Evolutionary conservation across 1,140 invertebrate species (phyloP).

Genomic region (Kradibia gibbosae): DNA sequence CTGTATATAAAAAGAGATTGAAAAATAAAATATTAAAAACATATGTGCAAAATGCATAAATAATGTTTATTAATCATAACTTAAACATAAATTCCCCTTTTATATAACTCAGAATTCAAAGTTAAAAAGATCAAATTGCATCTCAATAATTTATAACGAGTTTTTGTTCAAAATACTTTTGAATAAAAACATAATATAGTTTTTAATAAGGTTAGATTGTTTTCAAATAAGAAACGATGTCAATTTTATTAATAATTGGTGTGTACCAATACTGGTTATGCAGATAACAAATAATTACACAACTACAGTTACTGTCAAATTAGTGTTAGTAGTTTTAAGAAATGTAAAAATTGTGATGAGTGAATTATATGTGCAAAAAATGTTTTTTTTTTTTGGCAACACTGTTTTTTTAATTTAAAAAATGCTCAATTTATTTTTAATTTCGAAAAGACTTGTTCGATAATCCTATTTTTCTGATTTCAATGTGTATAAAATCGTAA

Average conservation of each 20-base stretch:
- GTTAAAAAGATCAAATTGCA: background rate
- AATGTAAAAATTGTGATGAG: slow-evolving; percentile 27
- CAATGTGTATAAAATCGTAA: background rate
- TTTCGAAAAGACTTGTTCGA: slow-evolving; percentile 34
- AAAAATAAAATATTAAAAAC: too few species aligned
- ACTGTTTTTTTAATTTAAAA: slow-evolving; percentile 25
- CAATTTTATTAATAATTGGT: too few species aligned
- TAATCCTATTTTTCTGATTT: slow-evolving; percentile 29
- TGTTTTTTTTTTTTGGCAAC: slow-evolving; percentile 42
- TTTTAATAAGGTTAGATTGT: background rate
- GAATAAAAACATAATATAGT: background rate
- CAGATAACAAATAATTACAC: background rate
- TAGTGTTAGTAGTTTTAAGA: background rate
- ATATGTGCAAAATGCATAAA: too few species aligned
- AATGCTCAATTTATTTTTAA: background rate
- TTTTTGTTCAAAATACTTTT: background rate
- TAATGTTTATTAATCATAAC: too few species aligned
- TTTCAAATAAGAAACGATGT: too few species aligned
- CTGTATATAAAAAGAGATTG: too few species aligned
- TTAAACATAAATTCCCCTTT: too few species aligned
- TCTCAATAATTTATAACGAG: too few species aligned
- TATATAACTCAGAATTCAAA: background rate
- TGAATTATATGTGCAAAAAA: slow-evolving; percentile 10
- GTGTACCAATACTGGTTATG: background rate
- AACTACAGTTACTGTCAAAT: background rate